These are phyloP conservation scores for Coregonus clupeaformis DNA, from an alignment of 2,113 vertebrate species.

Conservation along the genomic window DNA sequence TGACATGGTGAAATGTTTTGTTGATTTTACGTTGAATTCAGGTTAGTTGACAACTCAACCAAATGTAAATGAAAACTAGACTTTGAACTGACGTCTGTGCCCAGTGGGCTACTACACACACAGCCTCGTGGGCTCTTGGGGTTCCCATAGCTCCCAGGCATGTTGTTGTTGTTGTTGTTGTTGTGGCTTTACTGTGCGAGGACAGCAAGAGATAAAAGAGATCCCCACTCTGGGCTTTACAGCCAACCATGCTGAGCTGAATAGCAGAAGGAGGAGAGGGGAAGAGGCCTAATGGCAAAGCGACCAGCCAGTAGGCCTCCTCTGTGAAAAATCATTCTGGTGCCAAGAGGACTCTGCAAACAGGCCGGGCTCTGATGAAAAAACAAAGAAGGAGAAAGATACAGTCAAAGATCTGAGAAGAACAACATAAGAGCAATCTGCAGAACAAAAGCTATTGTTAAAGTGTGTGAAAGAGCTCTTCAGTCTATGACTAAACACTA, in stretches of 20 bases:
- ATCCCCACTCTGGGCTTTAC: conserved; percentile 65
- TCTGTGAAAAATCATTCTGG: conserved; percentile 48
- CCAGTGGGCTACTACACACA: conserved; percentile 6
- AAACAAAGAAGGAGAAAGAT: neutral
- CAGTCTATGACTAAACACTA: neutral
- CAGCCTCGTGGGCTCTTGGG: conserved; percentile 34
- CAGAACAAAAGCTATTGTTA: conserved; percentile 1
- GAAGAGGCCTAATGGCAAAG: conserved; percentile 57
- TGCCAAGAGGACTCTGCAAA: conserved; percentile 14
- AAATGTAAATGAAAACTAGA: too few relatives aligned
- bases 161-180: conserved; percentile 60
- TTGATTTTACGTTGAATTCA: too few relatives aligned
- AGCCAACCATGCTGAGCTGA: conserved; percentile 63
- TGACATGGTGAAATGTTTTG: too few relatives aligned
- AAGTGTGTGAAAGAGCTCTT: neutral
- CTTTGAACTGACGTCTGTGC: too few relatives aligned
- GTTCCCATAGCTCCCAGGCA: conserved; percentile 20
- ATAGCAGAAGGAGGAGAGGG: conserved; percentile 56
- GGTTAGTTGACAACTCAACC: too few relatives aligned
- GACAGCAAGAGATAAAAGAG: conserved; percentile 75
- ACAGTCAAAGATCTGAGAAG: neutral
- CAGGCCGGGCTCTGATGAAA: neutral
- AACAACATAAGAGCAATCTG: neutral
- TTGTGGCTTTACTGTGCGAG: conserved; percentile 53
- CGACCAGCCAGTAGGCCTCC: conserved; percentile 20